Percentiles rank a stretch among this genome's conserved stretches.
Conservation (phyloP, 2,888 invertebrate genomes). For the Dyspetes luteomarginatus region DNA sequence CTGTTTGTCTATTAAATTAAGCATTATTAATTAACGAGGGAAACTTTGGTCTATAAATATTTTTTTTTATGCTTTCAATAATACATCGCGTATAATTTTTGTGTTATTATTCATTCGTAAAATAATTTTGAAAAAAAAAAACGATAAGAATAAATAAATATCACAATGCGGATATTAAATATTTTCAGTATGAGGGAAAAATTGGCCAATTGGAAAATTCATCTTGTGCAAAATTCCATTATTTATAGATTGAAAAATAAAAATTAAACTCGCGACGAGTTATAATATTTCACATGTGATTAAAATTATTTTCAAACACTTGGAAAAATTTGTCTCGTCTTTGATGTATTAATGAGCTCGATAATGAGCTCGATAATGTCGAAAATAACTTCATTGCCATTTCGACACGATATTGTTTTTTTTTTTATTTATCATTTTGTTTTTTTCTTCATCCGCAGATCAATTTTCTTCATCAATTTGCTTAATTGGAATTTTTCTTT, state of each 20-base stretch:
- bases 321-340: not conserved
- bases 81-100: no score
- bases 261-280: not conserved
- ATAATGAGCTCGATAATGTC: constrained; percentile 4
- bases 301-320: not conserved
- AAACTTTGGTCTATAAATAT: no score
- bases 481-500: not conserved
- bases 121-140: no score
- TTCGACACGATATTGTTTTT: constrained; percentile 25
- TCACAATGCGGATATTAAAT: no score
- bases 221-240: not conserved
- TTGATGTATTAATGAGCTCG: not conserved
- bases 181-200: no score
- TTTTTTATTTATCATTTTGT: constrained; percentile 12
- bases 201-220: no score
- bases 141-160: no score
- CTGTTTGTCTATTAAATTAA: no score
- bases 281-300: not conserved
- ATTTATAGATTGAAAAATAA: not conserved
- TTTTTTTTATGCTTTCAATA: no score
- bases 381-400: constrained; percentile 5
- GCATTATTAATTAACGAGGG: no score
- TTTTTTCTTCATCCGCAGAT: not conserved
- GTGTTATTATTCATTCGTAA: no score
- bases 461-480: not conserved